Base-by-base conservation (phyloP, 2,113 vertebrate genomes). In the Hucho hucho region DNA sequence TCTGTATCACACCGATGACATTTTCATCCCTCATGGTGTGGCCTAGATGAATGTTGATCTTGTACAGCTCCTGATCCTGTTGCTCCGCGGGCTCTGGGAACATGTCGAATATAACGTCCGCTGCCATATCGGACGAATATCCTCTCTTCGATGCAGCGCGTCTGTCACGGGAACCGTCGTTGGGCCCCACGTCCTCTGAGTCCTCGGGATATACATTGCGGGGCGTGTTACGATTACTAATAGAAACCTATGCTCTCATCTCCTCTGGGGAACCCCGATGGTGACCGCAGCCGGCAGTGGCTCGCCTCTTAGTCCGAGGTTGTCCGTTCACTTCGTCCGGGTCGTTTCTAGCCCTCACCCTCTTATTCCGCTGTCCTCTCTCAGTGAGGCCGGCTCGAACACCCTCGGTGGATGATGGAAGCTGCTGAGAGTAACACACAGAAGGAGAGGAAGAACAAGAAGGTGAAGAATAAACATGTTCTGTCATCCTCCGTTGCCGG, bases 351-450 rank as follows among this genome's bases (percentile, higher is more conserved):
- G 4, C 63, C n/a, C 65, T 16, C 3, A 37, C 9, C 25, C 65
- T 67, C 65, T 67, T 67, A 29, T 29, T 67, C 4, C 13, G 0
- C 1, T 12, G 18, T 67, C 29, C 65, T 67, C 29, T 28, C 25
- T 29, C 63, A 11, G n/a, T 0, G 63, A 22, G 63, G 18, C 24
- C 26, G 63, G 3, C 56, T 59, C 6, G 56, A 6, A 6, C 56
- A 59, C 16, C 4, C 12, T 59, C 65, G 18, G 6, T 24, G 1
- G 28, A 37, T 67, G 65, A 12, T 32, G 28, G 28, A 37, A 37
- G 65, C 65, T 67, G 65, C 20, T n/a, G 65, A 67, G 65, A 32
- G 26, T 22, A 67, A 29, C 24, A 67, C 12, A 14, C 64, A 28
- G 65, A 67, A 67, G 16, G 61, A 64, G 9, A 64, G 1, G 29